These are phyloP conservation scores for Thryonomys swinderianus DNA, from an alignment of 2,113 vertebrate species.

Conservation along the genomic window DNA sequence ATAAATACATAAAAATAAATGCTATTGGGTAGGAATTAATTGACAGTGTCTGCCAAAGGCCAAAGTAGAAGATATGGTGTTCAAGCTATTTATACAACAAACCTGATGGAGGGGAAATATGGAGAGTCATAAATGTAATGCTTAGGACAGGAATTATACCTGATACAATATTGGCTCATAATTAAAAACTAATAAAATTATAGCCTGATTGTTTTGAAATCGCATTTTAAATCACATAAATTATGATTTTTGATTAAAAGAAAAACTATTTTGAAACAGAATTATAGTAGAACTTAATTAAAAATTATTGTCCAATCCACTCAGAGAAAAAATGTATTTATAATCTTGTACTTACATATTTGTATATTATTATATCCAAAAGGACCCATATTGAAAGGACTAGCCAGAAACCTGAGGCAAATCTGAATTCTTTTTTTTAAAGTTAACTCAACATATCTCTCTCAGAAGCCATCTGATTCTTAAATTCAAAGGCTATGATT, in stretches of 20 bases:
- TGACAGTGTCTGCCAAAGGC: not conserved
- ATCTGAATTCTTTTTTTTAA: not conserved
- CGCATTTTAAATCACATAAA: not conserved
- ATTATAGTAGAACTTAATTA: not conserved
- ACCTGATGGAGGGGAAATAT: rapidly evolving
- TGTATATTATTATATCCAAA: no score
- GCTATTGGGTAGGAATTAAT: not conserved
- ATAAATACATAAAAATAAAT: no score
- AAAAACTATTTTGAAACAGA: not conserved
- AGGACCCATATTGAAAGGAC: not conserved
- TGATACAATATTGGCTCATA: not conserved
- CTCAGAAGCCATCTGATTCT: not conserved
- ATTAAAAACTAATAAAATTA: not conserved
- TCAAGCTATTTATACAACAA: not conserved
- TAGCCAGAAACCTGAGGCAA: not conserved
- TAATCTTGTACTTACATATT: not conserved
- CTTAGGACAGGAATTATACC: not conserved
- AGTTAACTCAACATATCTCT: not conserved
- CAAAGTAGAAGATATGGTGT: not conserved
- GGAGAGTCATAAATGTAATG: no score
- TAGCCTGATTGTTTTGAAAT: not conserved
- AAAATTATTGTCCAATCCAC: not conserved
- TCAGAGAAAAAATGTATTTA: not conserved
- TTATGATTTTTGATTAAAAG: not conserved
- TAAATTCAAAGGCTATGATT: not conserved